Conservation (phyloP, 1,140 invertebrate genomes). For the Drosophila mauritiana region DNA sequence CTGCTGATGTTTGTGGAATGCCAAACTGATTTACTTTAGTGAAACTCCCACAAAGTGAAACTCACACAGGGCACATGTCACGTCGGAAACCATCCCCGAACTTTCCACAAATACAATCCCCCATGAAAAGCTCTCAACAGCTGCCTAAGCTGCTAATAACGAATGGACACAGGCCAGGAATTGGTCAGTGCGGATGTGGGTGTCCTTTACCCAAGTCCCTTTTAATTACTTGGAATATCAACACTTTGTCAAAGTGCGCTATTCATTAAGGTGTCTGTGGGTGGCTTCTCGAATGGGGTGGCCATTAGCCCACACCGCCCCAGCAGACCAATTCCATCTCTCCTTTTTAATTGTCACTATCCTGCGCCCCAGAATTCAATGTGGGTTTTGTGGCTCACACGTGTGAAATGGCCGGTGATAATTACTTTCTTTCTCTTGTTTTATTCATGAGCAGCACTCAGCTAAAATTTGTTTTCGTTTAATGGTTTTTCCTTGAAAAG, state of each 20-base stretch:
- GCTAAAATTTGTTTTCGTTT: conserved; percentile 65
- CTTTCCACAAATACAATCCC: conserved; percentile 4
- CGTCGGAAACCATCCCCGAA: conserved; percentile 29
- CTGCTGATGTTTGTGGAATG: conserved; percentile 57
- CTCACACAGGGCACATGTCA: conserved; percentile 56
- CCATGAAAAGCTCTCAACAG: conserved; percentile 55
- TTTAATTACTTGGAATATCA: conserved; percentile 83
- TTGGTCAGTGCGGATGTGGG: conserved; percentile 61
- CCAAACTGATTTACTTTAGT: conserved; percentile 67
- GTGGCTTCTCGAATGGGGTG: conserved; percentile 5
- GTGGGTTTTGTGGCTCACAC: conserved; percentile 11
- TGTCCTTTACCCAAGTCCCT: conserved; percentile 54
- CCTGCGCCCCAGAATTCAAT: conserved; percentile 4
- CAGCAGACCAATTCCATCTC: conserved; percentile 24
- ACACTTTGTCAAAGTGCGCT: conserved; percentile 79
- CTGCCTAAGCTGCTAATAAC: conserved; percentile 72
- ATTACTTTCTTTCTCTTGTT: conserved; percentile 67
- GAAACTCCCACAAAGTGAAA: conserved; percentile 1
- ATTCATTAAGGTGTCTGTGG: conserved; percentile 62
- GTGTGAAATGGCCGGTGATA: conserved; percentile 70
- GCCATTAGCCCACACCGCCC: conserved; percentile 17
- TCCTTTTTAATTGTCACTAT: conserved; percentile 63
- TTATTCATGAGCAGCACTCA: conserved; percentile 68
- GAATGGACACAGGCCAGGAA: conserved; percentile 80
- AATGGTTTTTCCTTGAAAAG: conserved; percentile 63